These are phyloP conservation scores for Micrasema minimum DNA, from an alignment of 1,140 invertebrate genomes.

Conservation along the genomic window DNA sequence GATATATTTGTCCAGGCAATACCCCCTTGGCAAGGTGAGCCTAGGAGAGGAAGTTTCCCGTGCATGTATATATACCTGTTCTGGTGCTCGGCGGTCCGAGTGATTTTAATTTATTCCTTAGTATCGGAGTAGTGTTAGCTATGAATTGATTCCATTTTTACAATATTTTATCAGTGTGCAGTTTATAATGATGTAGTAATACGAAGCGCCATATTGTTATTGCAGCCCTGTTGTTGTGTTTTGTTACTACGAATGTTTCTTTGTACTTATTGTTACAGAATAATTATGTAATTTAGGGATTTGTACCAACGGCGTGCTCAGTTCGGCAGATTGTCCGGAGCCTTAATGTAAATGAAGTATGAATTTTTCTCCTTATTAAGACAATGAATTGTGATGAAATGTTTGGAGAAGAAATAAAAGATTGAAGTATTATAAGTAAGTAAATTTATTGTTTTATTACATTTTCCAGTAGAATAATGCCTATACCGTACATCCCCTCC, in stretches of 20 bases:
- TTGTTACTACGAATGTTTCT: slow-evolving; percentile 44
- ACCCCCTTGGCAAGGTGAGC: too few species aligned
- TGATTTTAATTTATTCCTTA: slow-evolving; percentile 44
- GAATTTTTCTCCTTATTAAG: slow-evolving; percentile 21
- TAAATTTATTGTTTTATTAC: slow-evolving; percentile 64
- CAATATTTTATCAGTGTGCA: slow-evolving; percentile 43
- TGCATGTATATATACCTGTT: too few species aligned
- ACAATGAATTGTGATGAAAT: slow-evolving; percentile 24
- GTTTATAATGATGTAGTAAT: slow-evolving; percentile 8
- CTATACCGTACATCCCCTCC: slow-evolving; percentile 57
- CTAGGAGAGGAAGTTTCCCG: too few species aligned
- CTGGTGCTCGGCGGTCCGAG: not conserved
- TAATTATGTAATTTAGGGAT: slow-evolving; percentile 29
- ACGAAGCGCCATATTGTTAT: slow-evolving; percentile 44
- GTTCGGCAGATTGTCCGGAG: not conserved
- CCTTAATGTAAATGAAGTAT: slow-evolving; percentile 11
- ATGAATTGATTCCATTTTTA: slow-evolving; percentile 50
- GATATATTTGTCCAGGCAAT: slow-evolving; percentile 27
- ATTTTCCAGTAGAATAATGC: slow-evolving; percentile 69
- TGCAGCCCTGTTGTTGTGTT: slow-evolving; percentile 47
- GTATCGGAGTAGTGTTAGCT: slow-evolving; percentile 31
- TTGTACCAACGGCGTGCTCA: slow-evolving; percentile 32
- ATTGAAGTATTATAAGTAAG: slow-evolving; percentile 55
- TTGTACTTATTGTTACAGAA: slow-evolving; percentile 43
- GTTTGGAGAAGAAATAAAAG: slow-evolving; percentile 47